phyloP scores from a whole-genome alignment of 2,888 invertebrate species.

The Caenorhabditis parvicauda region DNA sequence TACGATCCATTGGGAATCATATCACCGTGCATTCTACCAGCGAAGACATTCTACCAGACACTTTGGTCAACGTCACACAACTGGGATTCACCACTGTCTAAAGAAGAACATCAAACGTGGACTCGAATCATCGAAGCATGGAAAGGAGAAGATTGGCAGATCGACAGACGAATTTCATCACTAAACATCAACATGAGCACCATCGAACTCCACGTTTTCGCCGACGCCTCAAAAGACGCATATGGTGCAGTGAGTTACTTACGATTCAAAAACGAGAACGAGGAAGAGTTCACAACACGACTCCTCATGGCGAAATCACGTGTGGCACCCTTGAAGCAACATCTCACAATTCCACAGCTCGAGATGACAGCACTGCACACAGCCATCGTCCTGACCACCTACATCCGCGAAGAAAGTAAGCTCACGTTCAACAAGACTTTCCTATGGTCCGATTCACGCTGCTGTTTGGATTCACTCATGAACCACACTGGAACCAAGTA shows the following conservation, averaged over 20 bases:
- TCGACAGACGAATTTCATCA: neutral
- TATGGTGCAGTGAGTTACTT: conserved; percentile 11
- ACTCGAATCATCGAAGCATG: neutral
- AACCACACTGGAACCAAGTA: neutral
- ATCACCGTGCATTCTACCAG: conserved; percentile 11
- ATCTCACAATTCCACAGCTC: conserved; percentile 1
- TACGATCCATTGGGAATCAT: conserved; percentile 23
- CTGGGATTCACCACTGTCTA: conserved; percentile 16
- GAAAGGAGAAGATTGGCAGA: no score
- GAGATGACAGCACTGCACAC: conserved; percentile 4
- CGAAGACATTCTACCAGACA: conserved; percentile 19
- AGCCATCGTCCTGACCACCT: neutral
- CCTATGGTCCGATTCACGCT: conserved; percentile 12
- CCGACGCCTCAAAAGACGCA: conserved; percentile 3
- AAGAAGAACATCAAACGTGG: conserved; percentile 1
- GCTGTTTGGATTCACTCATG: conserved; percentile 3
- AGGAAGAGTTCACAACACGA: conserved; percentile 18
- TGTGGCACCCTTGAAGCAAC: conserved; percentile 1
- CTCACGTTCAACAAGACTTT: neutral
- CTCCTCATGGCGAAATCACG: conserved; percentile 34
- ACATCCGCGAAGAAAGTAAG: neutral
- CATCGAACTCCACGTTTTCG: conserved; percentile 8
- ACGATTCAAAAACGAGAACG: neutral
- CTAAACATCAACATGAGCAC: neutral
- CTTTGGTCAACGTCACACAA: neutral